Evolutionary conservation across 1,140 invertebrate species (phyloP).

Genomic region (Brachionus calyciflorus): DNA sequence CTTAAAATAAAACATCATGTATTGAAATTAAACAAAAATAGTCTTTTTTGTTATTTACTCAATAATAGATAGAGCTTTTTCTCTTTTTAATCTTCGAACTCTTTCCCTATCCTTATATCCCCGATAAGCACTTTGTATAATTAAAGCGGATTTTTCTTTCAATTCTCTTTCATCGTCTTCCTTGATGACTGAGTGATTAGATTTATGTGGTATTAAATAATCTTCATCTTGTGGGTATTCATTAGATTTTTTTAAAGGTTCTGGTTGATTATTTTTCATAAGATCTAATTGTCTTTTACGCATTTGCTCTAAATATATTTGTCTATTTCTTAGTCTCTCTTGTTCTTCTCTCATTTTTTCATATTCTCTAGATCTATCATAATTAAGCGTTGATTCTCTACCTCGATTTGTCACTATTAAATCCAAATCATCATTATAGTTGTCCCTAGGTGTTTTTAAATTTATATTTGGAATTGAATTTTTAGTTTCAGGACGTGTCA

Average conservation of each 20-base stretch:
- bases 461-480: neutral
- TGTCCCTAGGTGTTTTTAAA: neutral
- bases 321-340: conserved; percentile 24
- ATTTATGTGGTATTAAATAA: neutral
- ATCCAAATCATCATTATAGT: neutral
- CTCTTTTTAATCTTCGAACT: neutral
- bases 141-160: conserved; percentile 8
- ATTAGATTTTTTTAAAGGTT: neutral
- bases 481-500: neutral
- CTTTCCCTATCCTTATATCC: neutral
- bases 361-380: neutral
- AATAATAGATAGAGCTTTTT: neutral
- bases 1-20: neutral
- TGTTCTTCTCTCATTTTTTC: conserved; percentile 47
- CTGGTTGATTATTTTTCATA: neutral
- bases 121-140: conserved; percentile 13
- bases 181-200: too few relatives aligned
- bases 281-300: conserved; percentile 17
- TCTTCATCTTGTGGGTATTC: neutral
- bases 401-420: neutral
- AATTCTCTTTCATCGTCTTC: neutral
- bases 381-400: neutral
- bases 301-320: conserved; percentile 35
- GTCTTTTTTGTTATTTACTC: neutral
- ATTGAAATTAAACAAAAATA: neutral